These are phyloP conservation scores for Acanthisitta chloris DNA, from an alignment of 2,113 vertebrate species.

Conservation along the genomic window DNA sequence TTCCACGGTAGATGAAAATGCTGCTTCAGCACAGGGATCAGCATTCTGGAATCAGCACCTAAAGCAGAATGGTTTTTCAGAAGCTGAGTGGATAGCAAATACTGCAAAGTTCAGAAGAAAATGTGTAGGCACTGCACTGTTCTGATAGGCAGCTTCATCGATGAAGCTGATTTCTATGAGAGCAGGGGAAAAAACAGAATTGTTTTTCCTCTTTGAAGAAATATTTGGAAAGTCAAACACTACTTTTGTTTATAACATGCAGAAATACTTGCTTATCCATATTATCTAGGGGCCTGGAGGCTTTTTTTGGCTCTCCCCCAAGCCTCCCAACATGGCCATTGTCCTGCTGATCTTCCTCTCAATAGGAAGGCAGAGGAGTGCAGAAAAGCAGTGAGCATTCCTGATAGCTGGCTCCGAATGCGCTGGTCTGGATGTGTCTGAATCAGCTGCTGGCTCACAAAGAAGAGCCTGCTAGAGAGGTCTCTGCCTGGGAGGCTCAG, in stretches of 20 bases:
- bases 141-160: background rate
- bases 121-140: background rate
- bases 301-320: background rate
- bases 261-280: background rate
- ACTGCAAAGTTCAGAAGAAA: background rate
- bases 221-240: background rate
- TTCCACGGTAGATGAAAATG: background rate
- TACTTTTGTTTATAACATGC: background rate
- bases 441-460: background rate
- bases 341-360: slow-evolving; percentile 23
- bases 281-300: background rate
- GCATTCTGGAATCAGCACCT: background rate
- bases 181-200: background rate
- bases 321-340: background rate
- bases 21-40: background rate
- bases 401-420: slow-evolving; percentile 5
- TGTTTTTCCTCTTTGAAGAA: background rate
- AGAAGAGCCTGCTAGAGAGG: background rate
- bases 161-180: background rate
- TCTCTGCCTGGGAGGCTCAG: slow-evolving; percentile 12
- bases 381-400: background rate
- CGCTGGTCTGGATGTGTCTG: slow-evolving; percentile 1
- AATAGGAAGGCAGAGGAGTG: background rate
- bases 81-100: background rate
- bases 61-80: background rate